A percentile compares a stretch with the other conserved stretches of the same genome.
These are phyloP conservation scores for Accipiter fasciatus DNA, from an alignment of 2,797 vertebrate species.

Conservation along the genomic window DNA sequence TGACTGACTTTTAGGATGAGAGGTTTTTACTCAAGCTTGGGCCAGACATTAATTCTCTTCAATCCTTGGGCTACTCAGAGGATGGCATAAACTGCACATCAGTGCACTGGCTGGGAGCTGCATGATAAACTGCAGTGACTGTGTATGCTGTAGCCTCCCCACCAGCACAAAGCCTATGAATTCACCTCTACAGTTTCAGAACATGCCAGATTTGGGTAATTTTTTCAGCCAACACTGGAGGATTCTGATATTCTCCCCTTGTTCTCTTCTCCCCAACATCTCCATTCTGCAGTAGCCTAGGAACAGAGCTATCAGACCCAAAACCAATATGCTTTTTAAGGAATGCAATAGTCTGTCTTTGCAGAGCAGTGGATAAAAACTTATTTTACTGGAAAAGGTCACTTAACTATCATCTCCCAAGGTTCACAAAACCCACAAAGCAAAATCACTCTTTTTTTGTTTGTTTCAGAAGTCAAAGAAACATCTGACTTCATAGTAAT, in stretches of 20 bases:
- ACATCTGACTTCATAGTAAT: background rate
- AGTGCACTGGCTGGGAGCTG: accelerated
- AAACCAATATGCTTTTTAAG: background rate
- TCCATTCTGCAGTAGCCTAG: background rate
- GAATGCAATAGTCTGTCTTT: background rate
- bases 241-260: background rate
- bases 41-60: background rate
- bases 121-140: accelerated
- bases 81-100: background rate
- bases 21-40: background rate
- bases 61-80: background rate
- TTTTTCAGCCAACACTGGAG: background rate
- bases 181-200: background rate
- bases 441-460: background rate
- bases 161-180: background rate
- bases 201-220: background rate
- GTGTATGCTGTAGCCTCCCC: accelerated
- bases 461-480: background rate
- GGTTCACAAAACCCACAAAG: background rate
- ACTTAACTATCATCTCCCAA: background rate
- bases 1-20: background rate
- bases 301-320: accelerated
- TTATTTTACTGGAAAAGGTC: background rate
- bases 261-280: background rate
- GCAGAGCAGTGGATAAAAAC: background rate